Percentiles rank a stretch among this genome's conserved stretches.
Conservation (phyloP, 2,797 vertebrate genomes). For the Galago senegalensis region DNA sequence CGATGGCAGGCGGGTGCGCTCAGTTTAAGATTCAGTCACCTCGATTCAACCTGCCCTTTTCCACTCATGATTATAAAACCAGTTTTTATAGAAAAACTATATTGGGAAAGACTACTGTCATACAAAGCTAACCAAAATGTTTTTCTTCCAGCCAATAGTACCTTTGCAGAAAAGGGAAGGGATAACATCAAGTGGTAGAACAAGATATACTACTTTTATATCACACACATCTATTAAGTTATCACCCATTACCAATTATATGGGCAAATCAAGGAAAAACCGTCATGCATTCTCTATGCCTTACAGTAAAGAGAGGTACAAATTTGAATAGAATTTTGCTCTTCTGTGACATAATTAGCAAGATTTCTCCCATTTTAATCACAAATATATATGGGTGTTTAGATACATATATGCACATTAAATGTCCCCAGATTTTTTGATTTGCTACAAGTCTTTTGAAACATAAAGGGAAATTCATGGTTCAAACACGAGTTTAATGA, state of each 20-base stretch:
- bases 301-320: slow-evolving; percentile 89
- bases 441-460: slow-evolving; percentile 90
- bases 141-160: slow-evolving; percentile 91
- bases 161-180: slow-evolving; percentile 92
- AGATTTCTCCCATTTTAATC: slow-evolving; percentile 87
- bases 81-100: slow-evolving; percentile 87
- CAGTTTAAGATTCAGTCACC: slow-evolving; percentile 86
- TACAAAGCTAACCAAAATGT: slow-evolving; percentile 87
- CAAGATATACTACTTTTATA: slow-evolving; percentile 94
- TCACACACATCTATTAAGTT: slow-evolving; percentile 91
- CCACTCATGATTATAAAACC: slow-evolving; percentile 88
- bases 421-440: slow-evolving; percentile 88
- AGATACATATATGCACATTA: slow-evolving; percentile 83
- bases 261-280: slow-evolving; percentile 88
- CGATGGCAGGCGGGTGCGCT: slow-evolving; percentile 91
- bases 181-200: slow-evolving; percentile 90
- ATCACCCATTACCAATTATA: slow-evolving; percentile 89
- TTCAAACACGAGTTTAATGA: slow-evolving; percentile 86
- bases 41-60: slow-evolving; percentile 88
- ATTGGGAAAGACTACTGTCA: slow-evolving; percentile 87
- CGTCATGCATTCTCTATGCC: slow-evolving; percentile 84
- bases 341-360: slow-evolving; percentile 87
- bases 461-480: slow-evolving; percentile 85
- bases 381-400: slow-evolving; percentile 88
- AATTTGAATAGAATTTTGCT: slow-evolving; percentile 89